Evolutionary conservation across 92 coral and sea anemone genomes (phyloP).

Genomic region (Siderastrea siderea): DNA sequence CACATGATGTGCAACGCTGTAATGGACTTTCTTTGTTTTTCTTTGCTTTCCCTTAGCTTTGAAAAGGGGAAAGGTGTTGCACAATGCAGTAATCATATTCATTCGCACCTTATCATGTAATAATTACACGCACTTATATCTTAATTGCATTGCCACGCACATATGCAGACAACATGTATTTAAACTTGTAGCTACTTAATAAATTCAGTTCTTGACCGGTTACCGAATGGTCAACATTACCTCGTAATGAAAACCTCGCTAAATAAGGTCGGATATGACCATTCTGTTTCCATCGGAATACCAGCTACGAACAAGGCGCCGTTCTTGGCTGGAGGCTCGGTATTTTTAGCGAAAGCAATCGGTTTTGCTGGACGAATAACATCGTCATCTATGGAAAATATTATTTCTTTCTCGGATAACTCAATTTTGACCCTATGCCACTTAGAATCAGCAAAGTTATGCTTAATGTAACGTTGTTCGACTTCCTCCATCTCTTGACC

Average conservation of each 20-base stretch:
- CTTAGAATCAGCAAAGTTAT: conserved; percentile 51
- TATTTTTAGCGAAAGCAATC: conserved; percentile 23
- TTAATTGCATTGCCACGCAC: no score
- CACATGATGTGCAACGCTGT: no score
- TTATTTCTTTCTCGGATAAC: conserved; percentile 2
- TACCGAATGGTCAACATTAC: no score
- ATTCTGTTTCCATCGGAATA: conserved; percentile 38
- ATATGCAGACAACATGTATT: no score
- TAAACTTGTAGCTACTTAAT: no score
- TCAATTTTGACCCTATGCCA: conserved; percentile 69
- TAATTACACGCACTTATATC: no score
- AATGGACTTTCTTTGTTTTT: no score
- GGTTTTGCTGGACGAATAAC: not conserved
- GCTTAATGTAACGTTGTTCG: conserved; percentile 15
- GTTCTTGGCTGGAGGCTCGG: conserved; percentile 23
- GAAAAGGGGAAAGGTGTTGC: no score
- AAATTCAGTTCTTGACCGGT: no score
- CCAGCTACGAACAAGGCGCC: conserved; percentile 64
- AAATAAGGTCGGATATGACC: conserved; percentile 49
- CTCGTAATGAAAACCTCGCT: not conserved
- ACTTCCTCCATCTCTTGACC: conserved; percentile 22
- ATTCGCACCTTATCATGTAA: no score
- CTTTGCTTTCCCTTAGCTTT: no score
- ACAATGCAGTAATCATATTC: no score
- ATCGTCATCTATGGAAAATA: conserved; percentile 16